These are phyloP conservation scores for Taeniopygia guttata DNA, from an alignment of 2,797 vertebrate genomes.

Conservation along the genomic window DNA sequence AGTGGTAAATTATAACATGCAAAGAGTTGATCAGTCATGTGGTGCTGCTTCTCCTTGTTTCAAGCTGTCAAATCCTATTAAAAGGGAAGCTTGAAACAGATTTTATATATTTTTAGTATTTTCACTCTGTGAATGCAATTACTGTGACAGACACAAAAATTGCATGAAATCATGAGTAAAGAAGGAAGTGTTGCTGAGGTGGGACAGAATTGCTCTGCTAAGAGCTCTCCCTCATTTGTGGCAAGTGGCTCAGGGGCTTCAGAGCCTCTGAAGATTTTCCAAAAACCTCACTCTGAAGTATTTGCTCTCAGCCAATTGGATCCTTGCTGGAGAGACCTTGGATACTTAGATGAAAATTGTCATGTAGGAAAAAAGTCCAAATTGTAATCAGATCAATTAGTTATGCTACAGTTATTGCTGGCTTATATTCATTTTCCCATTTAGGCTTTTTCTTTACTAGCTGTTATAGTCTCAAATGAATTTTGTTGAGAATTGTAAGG, in stretches of 20 bases:
- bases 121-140: neutral
- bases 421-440: neutral
- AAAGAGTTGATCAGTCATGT: neutral
- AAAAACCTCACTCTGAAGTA: neutral
- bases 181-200: neutral
- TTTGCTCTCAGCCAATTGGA: neutral
- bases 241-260: neutral
- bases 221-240: neutral
- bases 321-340: neutral
- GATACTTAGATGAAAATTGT: neutral
- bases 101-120: neutral
- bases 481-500: neutral
- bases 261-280: neutral
- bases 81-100: neutral
- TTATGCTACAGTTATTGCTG: neutral
- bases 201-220: neutral
- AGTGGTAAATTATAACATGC: neutral
- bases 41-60: neutral
- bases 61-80: constrained; percentile 23
- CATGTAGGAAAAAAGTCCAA: neutral
- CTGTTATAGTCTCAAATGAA: neutral
- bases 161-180: neutral
- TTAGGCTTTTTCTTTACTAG: neutral
- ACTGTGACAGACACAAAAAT: neutral
- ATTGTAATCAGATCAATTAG: constrained; percentile 8